Percentiles rank a stretch among this genome's conserved stretches.
phyloP scores from a whole-genome alignment of 2,888 invertebrate species.

The Pomacea canaliculata region DNA sequence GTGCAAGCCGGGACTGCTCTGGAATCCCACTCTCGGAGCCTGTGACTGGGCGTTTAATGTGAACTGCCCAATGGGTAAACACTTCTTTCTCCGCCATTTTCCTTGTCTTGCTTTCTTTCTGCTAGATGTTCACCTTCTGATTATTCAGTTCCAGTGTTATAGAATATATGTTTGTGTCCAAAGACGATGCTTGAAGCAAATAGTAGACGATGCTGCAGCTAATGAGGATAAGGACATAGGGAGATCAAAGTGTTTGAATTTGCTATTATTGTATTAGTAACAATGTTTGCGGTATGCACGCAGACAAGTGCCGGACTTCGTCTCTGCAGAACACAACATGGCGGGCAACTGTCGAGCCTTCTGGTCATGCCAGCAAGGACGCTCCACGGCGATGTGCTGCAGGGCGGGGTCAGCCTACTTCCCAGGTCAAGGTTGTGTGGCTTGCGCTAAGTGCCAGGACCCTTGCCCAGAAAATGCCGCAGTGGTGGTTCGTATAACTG shows the following conservation, averaged over 20 bases:
- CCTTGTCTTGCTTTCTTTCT: too few species aligned
- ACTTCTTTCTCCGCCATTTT: not conserved
- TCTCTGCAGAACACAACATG: not conserved
- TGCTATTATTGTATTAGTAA: too few species aligned
- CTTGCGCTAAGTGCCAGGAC: not conserved
- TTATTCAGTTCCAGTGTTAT: too few species aligned
- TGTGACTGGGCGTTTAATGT: conserved; percentile 4
- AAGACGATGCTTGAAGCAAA: too few species aligned
- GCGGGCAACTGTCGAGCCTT: not conserved
- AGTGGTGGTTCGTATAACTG: not conserved
- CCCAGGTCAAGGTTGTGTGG: not conserved
- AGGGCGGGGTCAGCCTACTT: not conserved
- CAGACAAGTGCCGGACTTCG: not conserved
- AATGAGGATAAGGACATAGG: too few species aligned
- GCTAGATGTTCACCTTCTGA: too few species aligned
- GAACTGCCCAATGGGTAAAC: not conserved
- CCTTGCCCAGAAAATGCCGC: not conserved
- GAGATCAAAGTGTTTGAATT: too few species aligned
- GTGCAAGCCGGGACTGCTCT: not conserved
- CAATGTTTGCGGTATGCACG: too few species aligned
- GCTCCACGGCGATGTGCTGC: not conserved
- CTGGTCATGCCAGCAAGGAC: not conserved
- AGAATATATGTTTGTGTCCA: too few species aligned
- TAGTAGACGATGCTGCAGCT: too few species aligned
- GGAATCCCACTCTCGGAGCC: not conserved